A percentile compares a stretch with the other conserved stretches of the same genome.
These are phyloP conservation scores for Seriola dumerili DNA, from an alignment of 2,113 vertebrate genomes.

Conservation along the genomic window DNA sequence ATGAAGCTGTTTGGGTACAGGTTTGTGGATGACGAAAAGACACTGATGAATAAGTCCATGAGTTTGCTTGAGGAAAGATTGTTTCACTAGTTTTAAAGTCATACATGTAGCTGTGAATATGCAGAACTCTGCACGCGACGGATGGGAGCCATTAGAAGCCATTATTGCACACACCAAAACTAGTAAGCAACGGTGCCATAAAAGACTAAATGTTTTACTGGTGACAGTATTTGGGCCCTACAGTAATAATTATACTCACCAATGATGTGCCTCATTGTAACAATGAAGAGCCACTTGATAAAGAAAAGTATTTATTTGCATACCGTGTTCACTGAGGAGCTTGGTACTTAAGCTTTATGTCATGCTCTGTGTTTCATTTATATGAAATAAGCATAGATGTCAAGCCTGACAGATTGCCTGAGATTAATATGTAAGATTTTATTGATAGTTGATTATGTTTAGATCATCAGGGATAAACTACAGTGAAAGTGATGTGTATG, in stretches of 20 bases:
- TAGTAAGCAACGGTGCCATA: constrained; percentile 26
- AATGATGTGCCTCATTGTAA: constrained; percentile 65
- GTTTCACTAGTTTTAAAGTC: constrained; percentile 57
- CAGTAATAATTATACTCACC: constrained; percentile 30
- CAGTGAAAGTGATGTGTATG: not conserved
- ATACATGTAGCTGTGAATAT: constrained; percentile 31
- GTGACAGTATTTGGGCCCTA: constrained; percentile 13
- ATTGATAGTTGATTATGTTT: constrained; percentile 13
- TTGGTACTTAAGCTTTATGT: constrained; percentile 37
- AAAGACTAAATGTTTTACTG: constrained; percentile 10
- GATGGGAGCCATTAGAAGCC: constrained; percentile 15
- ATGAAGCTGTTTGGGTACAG: constrained; percentile 96
- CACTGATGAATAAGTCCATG: constrained; percentile 90
- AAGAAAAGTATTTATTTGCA: constrained; percentile 57
- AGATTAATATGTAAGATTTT: constrained; percentile 25
- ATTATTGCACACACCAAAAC: constrained; percentile 59
- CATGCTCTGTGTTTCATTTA: constrained; percentile 35
- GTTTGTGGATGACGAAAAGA: constrained; percentile 84
- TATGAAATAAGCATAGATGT: constrained; percentile 38
- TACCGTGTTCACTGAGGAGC: constrained; percentile 27
- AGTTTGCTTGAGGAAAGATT: constrained; percentile 92
- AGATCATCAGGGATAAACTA: constrained; percentile 44
- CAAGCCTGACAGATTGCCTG: constrained; percentile 6
- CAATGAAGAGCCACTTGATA: constrained; percentile 45
- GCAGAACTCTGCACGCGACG: not conserved